These are phyloP conservation scores for Propithecus deckenii DNA, from an alignment of 2,797 vertebrate species.

Conservation along the genomic window DNA sequence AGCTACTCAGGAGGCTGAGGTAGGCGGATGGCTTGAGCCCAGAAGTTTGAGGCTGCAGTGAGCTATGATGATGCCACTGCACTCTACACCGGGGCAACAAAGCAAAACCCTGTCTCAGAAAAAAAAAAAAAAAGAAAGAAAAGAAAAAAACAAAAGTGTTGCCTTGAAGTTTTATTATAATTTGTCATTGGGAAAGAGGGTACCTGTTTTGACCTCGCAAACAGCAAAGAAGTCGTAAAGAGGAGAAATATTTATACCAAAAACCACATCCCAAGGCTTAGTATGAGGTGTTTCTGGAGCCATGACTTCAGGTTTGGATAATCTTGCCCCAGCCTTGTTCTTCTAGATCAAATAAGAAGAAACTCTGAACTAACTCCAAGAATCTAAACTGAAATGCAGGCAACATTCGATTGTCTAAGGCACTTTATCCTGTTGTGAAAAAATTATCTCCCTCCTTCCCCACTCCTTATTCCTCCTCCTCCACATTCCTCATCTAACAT, in stretches of 20 bases:
- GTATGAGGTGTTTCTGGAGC: background rate
- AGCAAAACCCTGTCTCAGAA: too few species aligned
- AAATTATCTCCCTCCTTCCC: background rate
- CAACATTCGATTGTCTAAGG: background rate
- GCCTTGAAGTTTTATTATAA: background rate
- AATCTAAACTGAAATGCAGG: background rate
- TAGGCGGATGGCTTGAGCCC: too few species aligned
- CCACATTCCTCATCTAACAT: background rate
- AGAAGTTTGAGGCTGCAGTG: too few species aligned
- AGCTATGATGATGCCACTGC: too few species aligned
- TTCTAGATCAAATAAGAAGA: slow-evolving; percentile 25
- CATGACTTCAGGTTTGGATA: background rate
- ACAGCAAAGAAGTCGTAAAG: background rate
- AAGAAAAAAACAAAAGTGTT: background rate
- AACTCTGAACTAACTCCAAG: slow-evolving; percentile 30
- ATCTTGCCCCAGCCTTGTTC: background rate
- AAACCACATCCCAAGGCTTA: background rate
- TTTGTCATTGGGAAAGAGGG: slow-evolving; percentile 6
- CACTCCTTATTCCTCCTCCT: background rate
- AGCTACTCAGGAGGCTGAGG: too few species aligned
- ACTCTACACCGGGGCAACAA: too few species aligned
- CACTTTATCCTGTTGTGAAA: background rate
- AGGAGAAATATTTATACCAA: slow-evolving; percentile 1
- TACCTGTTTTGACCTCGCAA: slow-evolving; percentile 20
- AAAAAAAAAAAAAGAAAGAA: too few species aligned